phyloP scores from a whole-genome alignment of 2,888 invertebrate genomes.

The Tachystola acroxantha region DNA sequence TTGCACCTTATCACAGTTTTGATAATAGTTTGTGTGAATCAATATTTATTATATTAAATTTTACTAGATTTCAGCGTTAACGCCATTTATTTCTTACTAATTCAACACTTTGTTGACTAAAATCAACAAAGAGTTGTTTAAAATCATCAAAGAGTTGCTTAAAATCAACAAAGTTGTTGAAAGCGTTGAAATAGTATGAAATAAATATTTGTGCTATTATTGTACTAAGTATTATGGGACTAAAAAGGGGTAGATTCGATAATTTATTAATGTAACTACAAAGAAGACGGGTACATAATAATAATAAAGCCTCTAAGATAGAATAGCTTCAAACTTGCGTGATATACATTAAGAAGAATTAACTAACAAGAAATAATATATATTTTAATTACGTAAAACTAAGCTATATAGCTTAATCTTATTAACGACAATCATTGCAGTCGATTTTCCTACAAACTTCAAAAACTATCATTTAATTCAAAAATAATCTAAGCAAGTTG shows the following conservation, averaged over 20 bases:
- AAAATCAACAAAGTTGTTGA: too few relatives aligned
- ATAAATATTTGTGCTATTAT: too few relatives aligned
- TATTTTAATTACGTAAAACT: too few relatives aligned
- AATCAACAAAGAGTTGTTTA: too few relatives aligned
- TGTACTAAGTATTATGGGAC: slow-evolving; percentile 11
- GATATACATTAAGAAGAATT: slow-evolving; percentile 3
- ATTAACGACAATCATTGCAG: not conserved
- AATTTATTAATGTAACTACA: slow-evolving; percentile 16
- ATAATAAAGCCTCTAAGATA: slow-evolving; percentile 40
- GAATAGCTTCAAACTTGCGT: slow-evolving; percentile 49
- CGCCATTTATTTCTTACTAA: too few relatives aligned
- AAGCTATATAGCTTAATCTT: not conserved
- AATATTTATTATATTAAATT: not conserved
- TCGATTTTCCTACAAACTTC: too few relatives aligned
- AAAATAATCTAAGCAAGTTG: slow-evolving; percentile 19
- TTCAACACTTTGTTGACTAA: too few relatives aligned
- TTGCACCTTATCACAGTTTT: too few relatives aligned
- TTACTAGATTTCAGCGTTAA: slow-evolving; percentile 12
- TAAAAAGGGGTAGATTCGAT: not conserved
- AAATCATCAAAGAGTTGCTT: not conserved
- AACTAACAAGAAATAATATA: not conserved
- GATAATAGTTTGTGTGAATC: too few relatives aligned
- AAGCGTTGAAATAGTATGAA: too few relatives aligned
- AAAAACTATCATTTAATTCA: too few relatives aligned
- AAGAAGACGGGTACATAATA: slow-evolving; percentile 32